These are phyloP conservation scores for Formica exsecta DNA, from an alignment of 1,140 invertebrate genomes.

Conservation along the genomic window DNA sequence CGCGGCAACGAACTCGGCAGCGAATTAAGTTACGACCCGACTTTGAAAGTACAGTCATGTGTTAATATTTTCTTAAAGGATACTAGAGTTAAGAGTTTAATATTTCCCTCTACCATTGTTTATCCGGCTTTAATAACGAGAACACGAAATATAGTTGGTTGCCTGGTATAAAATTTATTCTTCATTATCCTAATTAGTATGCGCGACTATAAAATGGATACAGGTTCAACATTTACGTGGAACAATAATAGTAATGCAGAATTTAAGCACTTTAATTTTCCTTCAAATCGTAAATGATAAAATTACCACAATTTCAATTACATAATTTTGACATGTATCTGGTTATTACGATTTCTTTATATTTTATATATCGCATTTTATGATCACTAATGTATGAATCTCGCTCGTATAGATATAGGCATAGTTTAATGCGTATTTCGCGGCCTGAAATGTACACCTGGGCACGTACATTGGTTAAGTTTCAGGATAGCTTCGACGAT, in stretches of 20 bases:
- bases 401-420: background rate
- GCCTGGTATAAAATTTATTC: conserved; percentile 2
- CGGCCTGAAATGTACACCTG: background rate
- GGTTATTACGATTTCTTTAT: background rate
- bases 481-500: conserved; percentile 13
- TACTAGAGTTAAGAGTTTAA: conserved; percentile 36
- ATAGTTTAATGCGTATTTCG: background rate
- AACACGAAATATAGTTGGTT: conserved; percentile 1
- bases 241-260: background rate
- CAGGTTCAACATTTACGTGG: background rate
- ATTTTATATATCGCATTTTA: background rate
- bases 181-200: background rate
- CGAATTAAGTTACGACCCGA: conserved; percentile 59
- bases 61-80: conserved; percentile 49
- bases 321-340: background rate
- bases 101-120: background rate
- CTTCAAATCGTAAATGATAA: background rate
- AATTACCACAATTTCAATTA: background rate
- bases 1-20: conserved; percentile 56
- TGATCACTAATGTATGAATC: background rate
- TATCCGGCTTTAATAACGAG: conserved; percentile 7
- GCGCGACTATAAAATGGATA: conserved; percentile 3
- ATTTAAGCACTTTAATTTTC: conserved; percentile 22
- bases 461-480: conserved; percentile 27
- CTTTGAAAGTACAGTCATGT: conserved; percentile 44